phyloP scores from a whole-genome alignment of 2,888 invertebrate genomes.

The Pycnomerus fuliginosus region DNA sequence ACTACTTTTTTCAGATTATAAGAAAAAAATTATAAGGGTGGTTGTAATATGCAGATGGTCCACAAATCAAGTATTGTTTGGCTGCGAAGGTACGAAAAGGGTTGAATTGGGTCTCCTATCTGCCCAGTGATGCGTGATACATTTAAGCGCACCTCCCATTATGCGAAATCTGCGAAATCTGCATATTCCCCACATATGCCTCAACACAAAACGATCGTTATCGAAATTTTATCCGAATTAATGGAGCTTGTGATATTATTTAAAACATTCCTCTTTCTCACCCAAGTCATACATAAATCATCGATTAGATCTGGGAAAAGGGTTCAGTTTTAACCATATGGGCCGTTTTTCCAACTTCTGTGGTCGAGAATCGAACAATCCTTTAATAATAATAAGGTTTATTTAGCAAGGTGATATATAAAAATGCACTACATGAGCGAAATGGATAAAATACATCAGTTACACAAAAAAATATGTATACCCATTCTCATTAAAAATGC shows the following conservation, averaged over 20 bases:
- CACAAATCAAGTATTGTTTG: slow-evolving; percentile 51
- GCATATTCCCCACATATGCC: slow-evolving; percentile 45
- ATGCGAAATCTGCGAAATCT: slow-evolving; percentile 45
- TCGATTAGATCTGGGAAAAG: too few species aligned
- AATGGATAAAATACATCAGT: too few species aligned
- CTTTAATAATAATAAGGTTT: too few species aligned
- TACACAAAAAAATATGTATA: too few species aligned
- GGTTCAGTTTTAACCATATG: too few species aligned
- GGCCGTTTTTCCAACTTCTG: too few species aligned
- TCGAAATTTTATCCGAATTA: slow-evolving; percentile 50
- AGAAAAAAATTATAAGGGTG: slow-evolving; percentile 19
- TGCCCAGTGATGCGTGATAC: slow-evolving; percentile 50
- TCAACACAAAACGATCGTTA: slow-evolving; percentile 37
- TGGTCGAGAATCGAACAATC: too few species aligned
- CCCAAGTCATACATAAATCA: too few species aligned
- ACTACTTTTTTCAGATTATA: slow-evolving; percentile 13
- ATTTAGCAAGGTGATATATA: too few species aligned
- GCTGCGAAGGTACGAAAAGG: slow-evolving; percentile 29
- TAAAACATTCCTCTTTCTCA: slow-evolving; percentile 35
- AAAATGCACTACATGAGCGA: too few species aligned
- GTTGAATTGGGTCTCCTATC: slow-evolving; percentile 41
- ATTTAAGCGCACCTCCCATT: slow-evolving; percentile 43
- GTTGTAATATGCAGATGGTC: slow-evolving; percentile 46
- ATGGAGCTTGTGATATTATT: slow-evolving; percentile 52
- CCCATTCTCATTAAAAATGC: too few species aligned